Percentiles rank a stretch among this genome's conserved stretches.
Evolutionary conservation across 1,140 invertebrate species (phyloP).

Genomic region (Drosophila virilis): DNA sequence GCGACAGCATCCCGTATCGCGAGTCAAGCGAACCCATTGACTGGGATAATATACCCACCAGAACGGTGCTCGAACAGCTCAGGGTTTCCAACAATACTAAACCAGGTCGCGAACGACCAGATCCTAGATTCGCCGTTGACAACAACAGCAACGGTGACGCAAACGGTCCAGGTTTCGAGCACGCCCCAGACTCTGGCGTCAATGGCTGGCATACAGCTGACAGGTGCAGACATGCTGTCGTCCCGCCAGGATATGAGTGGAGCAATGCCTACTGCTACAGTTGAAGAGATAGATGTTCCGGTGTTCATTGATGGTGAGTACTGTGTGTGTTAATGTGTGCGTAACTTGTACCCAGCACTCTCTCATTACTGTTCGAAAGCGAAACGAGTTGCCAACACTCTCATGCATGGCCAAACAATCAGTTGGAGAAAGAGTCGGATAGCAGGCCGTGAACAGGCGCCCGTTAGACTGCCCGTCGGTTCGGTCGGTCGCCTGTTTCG

Average conservation of each 20-base stretch:
- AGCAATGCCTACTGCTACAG: slow-evolving; percentile 84
- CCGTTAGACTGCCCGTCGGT: not conserved
- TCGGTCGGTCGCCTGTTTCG: slow-evolving; percentile 26
- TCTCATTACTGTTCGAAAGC: slow-evolving; percentile 71
- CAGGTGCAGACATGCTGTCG: slow-evolving; percentile 78
- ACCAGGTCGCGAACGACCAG: slow-evolving; percentile 43
- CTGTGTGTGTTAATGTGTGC: slow-evolving; percentile 67
- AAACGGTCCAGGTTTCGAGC: slow-evolving; percentile 74
- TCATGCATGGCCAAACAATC: slow-evolving; percentile 54
- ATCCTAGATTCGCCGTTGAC: slow-evolving; percentile 49
- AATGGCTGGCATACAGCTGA: slow-evolving; percentile 82
- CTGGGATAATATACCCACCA: slow-evolving; percentile 67
- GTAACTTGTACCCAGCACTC: slow-evolving; percentile 77
- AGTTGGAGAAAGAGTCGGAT: slow-evolving; percentile 79
- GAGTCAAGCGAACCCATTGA: slow-evolving; percentile 27
- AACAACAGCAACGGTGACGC: slow-evolving; percentile 47
- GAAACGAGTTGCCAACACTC: slow-evolving; percentile 13
- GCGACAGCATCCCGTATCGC: slow-evolving; percentile 66
- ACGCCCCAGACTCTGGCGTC: slow-evolving; percentile 71
- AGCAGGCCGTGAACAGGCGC: slow-evolving; percentile 56
- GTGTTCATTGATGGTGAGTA: slow-evolving; percentile 84
- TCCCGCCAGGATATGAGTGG: slow-evolving; percentile 81
- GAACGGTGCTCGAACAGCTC: slow-evolving; percentile 35
- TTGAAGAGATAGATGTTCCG: slow-evolving; percentile 84
- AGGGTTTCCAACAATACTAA: slow-evolving; percentile 14